Percentiles rank a stretch among this genome's conserved stretches.
phyloP scores from a whole-genome alignment of 2,797 vertebrate species.

The Pogonophryne albipinna region DNA sequence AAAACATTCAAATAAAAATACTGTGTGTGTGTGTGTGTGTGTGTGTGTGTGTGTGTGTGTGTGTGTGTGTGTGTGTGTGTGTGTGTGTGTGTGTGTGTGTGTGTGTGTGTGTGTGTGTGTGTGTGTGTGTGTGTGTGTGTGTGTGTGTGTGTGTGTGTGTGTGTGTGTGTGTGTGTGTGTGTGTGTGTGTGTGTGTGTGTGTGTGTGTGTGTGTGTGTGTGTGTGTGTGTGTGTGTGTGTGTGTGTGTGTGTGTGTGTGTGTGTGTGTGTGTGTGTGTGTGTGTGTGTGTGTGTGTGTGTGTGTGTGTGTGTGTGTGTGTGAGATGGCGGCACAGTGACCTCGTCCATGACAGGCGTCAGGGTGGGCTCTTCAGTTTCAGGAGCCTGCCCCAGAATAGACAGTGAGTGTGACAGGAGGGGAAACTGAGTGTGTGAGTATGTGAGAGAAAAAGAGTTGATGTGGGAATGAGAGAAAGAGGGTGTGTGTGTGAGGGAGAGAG shows the following conservation, averaged over 20 bases:
- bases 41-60: conserved; percentile 28
- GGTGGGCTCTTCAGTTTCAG: conserved; percentile 85
- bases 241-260: too few species aligned
- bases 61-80: conserved; percentile 28
- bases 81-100: conserved; percentile 22
- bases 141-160: conserved; percentile 17
- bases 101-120: conserved; percentile 30
- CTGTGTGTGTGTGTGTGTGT: conserved; percentile 23
- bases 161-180: background rate
- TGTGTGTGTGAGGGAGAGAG: conserved; percentile 17
- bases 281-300: too few species aligned
- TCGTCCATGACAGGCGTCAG: conserved; percentile 56
- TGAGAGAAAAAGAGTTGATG: conserved; percentile 39
- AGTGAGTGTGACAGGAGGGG: conserved; percentile 71
- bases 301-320: background rate
- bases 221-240: conserved; percentile 12
- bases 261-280: too few species aligned
- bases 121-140: background rate
- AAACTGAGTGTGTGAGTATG: conserved; percentile 33
- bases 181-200: too few species aligned
- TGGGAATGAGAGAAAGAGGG: conserved; percentile 71
- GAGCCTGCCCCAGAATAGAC: conserved; percentile 78
- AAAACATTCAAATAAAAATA: background rate
- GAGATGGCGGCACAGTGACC: conserved; percentile 70
- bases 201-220: background rate